Percentiles rank a stretch among this genome's conserved stretches.
Evolutionary conservation across 1,140 invertebrate species (phyloP).

Genomic region (Leptinotarsa lineolata): DNA sequence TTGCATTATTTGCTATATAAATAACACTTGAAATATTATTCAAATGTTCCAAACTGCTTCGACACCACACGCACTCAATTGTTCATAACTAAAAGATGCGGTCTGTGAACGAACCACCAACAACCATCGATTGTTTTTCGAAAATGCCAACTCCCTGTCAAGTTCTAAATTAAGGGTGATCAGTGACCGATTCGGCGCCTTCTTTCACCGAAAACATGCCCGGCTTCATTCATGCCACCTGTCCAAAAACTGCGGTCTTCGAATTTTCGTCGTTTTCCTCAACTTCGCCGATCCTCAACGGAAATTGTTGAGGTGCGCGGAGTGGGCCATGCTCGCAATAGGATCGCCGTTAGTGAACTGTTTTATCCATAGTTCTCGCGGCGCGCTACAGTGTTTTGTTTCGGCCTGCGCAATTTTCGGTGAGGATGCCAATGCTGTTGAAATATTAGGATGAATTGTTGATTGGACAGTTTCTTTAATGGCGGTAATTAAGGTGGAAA

Average conservation of each 20-base stretch:
- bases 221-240: background rate
- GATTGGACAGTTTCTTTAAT: background rate
- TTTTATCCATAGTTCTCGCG: slow-evolving; percentile 11
- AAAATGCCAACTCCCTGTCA: no score
- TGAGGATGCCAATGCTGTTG: slow-evolving; percentile 16
- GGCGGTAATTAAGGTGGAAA: background rate
- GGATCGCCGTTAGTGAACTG: slow-evolving; percentile 16
- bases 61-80: no score
- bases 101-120: no score
- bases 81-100: no score
- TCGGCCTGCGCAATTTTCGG: slow-evolving; percentile 18
- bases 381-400: slow-evolving; percentile 18
- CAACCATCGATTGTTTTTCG: no score
- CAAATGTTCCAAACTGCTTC: no score
- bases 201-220: background rate
- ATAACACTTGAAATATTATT: no score
- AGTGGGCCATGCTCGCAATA: slow-evolving; percentile 13
- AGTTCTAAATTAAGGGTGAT: no score
- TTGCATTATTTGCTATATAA: background rate
- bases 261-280: background rate
- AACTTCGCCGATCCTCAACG: background rate
- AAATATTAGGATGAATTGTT: slow-evolving; percentile 2
- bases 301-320: background rate
- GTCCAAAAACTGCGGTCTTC: background rate
- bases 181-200: no score